Evolutionary conservation across 1,140 invertebrate species (phyloP).

Genomic region (Triops longicaudatus): DNA sequence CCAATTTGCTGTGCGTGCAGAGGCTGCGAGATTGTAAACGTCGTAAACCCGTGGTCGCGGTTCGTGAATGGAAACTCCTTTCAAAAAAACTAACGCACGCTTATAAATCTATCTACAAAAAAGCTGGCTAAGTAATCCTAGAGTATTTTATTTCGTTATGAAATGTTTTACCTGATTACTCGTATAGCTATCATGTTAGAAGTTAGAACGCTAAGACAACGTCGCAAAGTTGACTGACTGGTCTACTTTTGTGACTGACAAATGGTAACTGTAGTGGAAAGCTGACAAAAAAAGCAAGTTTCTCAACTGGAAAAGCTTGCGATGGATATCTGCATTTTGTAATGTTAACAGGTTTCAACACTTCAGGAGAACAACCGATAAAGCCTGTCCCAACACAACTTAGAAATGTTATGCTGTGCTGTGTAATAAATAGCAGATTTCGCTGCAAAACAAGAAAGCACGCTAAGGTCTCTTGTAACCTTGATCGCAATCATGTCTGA

Average conservation of each 20-base stretch:
- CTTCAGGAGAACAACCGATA: too few species aligned
- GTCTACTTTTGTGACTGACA: not conserved
- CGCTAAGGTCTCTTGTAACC: too few species aligned
- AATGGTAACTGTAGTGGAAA: not conserved
- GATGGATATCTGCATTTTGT: too few species aligned
- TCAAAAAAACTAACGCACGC: not conserved
- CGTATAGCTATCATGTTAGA: not conserved
- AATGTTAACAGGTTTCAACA: too few species aligned
- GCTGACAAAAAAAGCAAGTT: too few species aligned
- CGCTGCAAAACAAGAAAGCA: too few species aligned
- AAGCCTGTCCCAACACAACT: too few species aligned
- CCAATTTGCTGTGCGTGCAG: not conserved
- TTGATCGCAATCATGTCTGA: too few species aligned
- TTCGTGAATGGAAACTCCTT: not conserved
- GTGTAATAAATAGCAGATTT: too few species aligned
- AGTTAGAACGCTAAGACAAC: not conserved
- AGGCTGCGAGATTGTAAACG: not conserved
- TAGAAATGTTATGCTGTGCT: too few species aligned
- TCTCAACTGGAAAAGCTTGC: too few species aligned
- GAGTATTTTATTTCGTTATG: not conserved
- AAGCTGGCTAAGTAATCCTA: not conserved
- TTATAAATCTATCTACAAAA: not conserved
- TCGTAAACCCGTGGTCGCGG: not conserved
- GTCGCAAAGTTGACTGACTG: not conserved
- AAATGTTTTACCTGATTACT: not conserved